phyloP scores from a whole-genome alignment of 2,797 vertebrate genomes.

The Petrocephalus schoutedeni region DNA sequence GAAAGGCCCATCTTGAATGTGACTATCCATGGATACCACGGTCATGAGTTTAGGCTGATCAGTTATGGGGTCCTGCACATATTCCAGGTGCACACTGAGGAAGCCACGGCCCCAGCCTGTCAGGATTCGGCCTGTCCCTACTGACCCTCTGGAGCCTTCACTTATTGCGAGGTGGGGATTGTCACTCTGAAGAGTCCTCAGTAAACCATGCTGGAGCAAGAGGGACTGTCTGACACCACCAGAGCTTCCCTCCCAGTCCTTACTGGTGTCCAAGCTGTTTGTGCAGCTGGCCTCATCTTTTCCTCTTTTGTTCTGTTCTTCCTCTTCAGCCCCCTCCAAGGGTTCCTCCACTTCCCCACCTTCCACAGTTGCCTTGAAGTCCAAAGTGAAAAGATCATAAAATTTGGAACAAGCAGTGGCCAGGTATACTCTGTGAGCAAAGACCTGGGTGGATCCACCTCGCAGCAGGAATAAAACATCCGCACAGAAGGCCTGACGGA shows the following conservation, averaged over 20 bases:
- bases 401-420: constrained; percentile 65
- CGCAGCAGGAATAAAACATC: constrained; percentile 59
- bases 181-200: constrained; percentile 31
- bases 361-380: constrained; percentile 19
- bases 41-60: constrained; percentile 45
- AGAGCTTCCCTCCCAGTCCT: neutral
- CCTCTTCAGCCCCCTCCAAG: constrained; percentile 8
- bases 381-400: constrained; percentile 59
- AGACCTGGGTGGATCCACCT: constrained; percentile 50
- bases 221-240: neutral
- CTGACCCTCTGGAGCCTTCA: rapidly evolving
- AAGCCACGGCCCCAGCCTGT: constrained; percentile 56
- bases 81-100: constrained; percentile 45
- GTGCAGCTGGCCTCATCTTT: constrained; percentile 30
- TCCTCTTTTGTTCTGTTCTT: constrained; percentile 10
- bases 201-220: rapidly evolving
- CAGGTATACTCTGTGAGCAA: constrained; percentile 62
- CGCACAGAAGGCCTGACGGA: constrained; percentile 53
- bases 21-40: constrained; percentile 50
- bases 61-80: constrained; percentile 47
- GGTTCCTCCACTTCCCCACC: neutral
- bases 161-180: neutral
- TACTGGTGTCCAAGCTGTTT: constrained; percentile 36
- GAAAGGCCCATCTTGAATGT: constrained; percentile 48
- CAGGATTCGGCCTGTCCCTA: constrained; percentile 29